A percentile compares a stretch with the other conserved stretches of the same genome.
These are phyloP conservation scores for Margarornis squamiger DNA, from an alignment of 2,797 vertebrate species.

Conservation along the genomic window DNA sequence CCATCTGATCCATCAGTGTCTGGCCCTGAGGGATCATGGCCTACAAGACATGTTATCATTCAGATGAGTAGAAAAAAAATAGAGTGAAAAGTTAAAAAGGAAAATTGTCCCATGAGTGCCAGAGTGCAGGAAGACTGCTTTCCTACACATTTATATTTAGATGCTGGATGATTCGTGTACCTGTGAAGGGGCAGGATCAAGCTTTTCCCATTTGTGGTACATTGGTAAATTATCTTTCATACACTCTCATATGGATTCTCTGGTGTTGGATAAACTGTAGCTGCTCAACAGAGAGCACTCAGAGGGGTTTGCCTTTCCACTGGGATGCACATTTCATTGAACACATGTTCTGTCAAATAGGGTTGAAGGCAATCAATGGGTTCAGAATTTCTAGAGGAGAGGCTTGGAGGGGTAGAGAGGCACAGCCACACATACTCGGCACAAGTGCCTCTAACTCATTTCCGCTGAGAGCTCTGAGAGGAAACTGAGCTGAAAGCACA, in stretches of 20 bases:
- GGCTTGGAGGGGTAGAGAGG: neutral
- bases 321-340: neutral
- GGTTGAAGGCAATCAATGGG: neutral
- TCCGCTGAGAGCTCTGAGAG: slow-evolving; percentile 21
- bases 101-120: neutral
- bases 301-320: neutral
- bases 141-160: neutral
- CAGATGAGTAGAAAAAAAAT: neutral
- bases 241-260: neutral
- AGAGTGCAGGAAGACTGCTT: neutral
- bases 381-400: neutral
- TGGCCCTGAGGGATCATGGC: neutral
- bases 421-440: neutral
- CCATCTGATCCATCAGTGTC: neutral
- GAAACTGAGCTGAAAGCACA: slow-evolving; percentile 37
- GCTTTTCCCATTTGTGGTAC: neutral
- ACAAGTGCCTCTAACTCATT: neutral
- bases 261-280: neutral
- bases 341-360: neutral
- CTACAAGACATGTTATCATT: neutral
- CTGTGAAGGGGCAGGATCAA: neutral
- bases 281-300: neutral
- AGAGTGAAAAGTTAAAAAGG: neutral
- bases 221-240: neutral
- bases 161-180: neutral